These are phyloP conservation scores for Cnemophilus loriae DNA, from an alignment of 2,113 vertebrate species.

Conservation along the genomic window DNA sequence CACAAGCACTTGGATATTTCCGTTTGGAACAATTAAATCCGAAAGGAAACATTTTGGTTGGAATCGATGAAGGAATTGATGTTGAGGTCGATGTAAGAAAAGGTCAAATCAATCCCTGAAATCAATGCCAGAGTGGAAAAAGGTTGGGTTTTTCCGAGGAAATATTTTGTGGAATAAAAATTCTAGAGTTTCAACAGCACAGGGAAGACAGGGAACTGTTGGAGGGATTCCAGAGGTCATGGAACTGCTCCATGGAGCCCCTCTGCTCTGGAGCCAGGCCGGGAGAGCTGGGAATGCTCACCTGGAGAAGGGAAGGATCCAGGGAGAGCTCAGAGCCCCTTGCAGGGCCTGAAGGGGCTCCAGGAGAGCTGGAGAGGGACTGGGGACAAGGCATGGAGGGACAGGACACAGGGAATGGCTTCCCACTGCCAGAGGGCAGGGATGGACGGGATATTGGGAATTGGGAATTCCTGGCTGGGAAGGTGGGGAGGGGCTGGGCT, in stretches of 20 bases:
- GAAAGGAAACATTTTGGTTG: neutral
- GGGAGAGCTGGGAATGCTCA: neutral
- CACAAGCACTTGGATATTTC: neutral
- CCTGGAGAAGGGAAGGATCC: neutral
- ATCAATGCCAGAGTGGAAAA: neutral
- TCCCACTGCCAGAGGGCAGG: accelerated
- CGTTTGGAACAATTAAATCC: neutral
- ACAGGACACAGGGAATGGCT: neutral
- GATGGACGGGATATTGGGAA: neutral
- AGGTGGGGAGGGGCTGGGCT: accelerated
- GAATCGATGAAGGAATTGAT: neutral
- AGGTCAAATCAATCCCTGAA: neutral
- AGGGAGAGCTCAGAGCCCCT: neutral
- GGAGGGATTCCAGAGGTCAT: neutral
- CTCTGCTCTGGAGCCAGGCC: neutral
- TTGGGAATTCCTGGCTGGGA: neutral
- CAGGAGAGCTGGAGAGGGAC: neutral
- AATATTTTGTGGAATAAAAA: neutral
- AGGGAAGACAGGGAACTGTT: accelerated
- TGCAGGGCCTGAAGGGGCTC: neutral
- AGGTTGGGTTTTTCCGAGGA: neutral
- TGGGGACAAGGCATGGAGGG: neutral
- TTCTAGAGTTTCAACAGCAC: neutral
- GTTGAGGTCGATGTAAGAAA: neutral
- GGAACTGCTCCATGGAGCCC: neutral